A percentile compares a stretch with the other conserved stretches of the same genome.
These are phyloP conservation scores for Ptychoptera contaminata DNA, from an alignment of 2,888 invertebrate species.

Conservation along the genomic window DNA sequence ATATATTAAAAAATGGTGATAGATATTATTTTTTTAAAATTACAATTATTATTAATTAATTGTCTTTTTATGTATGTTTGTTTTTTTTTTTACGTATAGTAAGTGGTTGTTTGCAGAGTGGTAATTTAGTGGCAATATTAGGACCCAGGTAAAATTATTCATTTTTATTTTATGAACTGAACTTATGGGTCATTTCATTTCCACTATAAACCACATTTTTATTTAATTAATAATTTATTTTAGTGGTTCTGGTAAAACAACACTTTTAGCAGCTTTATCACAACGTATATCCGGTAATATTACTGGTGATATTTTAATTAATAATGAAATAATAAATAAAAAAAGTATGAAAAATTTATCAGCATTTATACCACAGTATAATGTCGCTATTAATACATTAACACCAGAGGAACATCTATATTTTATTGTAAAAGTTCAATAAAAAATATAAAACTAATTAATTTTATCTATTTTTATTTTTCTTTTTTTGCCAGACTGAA, in stretches of 20 bases:
- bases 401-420: conserved; percentile 70
- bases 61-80: too few species aligned
- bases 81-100: conserved; percentile 30
- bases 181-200: too few species aligned
- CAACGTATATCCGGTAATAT: conserved; percentile 47
- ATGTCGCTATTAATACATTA: conserved; percentile 60
- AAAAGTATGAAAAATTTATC: conserved; percentile 57
- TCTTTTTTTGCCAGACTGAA: conserved; percentile 48
- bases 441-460: conserved; percentile 1
- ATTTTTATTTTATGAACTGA: background rate
- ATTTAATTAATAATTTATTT: conserved; percentile 12
- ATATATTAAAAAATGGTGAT: too few species aligned
- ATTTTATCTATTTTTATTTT: background rate
- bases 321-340: conserved; percentile 45
- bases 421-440: conserved; percentile 53
- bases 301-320: conserved; percentile 53
- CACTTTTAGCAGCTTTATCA: conserved; percentile 55
- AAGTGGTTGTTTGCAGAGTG: conserved; percentile 49
- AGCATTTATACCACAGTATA: conserved; percentile 75
- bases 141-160: conserved; percentile 42
- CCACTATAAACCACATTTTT: too few species aligned
- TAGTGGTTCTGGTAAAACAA: conserved; percentile 66
- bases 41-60: too few species aligned
- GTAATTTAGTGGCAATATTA: conserved; percentile 57
- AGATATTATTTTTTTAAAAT: too few species aligned